Evolutionary conservation across 2,888 invertebrate species (phyloP).

Genomic region (Dioctria rufipes): DNA sequence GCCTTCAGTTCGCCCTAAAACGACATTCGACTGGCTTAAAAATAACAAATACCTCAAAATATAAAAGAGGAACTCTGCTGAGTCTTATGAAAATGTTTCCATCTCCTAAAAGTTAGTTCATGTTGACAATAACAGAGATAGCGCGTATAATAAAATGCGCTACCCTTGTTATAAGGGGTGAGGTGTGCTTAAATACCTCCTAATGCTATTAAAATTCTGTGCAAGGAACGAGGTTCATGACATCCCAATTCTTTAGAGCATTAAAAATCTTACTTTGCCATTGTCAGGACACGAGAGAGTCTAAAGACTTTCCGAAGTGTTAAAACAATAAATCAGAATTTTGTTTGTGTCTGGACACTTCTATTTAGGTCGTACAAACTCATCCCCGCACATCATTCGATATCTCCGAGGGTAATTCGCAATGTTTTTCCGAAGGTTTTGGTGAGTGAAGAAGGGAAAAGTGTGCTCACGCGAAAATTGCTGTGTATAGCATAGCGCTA

Average conservation of each 20-base stretch:
- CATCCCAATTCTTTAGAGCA: conserved; percentile 25
- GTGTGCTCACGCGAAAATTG: conserved; percentile 2
- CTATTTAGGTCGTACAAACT: background rate
- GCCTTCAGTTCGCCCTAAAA: too few relatives aligned
- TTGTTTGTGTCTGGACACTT: conserved; percentile 19
- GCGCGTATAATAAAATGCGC: background rate
- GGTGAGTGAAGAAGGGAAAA: background rate
- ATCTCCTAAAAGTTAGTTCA: background rate
- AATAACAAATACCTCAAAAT: background rate
- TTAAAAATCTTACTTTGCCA: conserved; percentile 17
- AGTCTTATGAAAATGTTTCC: background rate
- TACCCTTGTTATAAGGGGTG: background rate
- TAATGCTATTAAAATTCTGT: conserved; percentile 26
- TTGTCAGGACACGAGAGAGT: background rate
- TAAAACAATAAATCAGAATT: conserved; percentile 42
- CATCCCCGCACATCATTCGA: background rate
- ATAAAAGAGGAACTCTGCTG: background rate
- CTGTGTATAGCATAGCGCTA: background rate
- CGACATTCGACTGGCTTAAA: too few relatives aligned
- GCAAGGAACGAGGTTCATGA: conserved; percentile 6
- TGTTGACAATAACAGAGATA: conserved; percentile 3
- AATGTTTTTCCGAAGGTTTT: background rate
- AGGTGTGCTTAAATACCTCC: conserved; percentile 10
- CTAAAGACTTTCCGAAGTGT: background rate
- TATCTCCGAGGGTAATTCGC: background rate